A percentile compares a stretch with the other conserved stretches of the same genome.
Evolutionary conservation across 2,113 vertebrate genomes (phyloP).

Genomic region (Anolis sagrei): DNA sequence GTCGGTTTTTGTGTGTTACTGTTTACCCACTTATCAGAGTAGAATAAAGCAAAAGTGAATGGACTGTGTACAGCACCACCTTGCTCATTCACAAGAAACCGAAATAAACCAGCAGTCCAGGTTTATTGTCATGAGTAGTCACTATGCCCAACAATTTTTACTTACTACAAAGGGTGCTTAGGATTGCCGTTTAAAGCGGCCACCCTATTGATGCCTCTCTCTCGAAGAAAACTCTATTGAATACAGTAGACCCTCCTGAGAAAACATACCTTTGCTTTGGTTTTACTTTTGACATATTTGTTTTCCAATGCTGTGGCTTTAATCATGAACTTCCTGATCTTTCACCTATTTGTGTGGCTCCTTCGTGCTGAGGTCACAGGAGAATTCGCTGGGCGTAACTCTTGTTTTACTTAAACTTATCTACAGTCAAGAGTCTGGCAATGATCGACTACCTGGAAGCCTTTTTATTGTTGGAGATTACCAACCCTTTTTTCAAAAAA

Average conservation of each 20-base stretch:
- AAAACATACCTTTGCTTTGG: neutral
- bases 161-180: neutral
- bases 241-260: neutral
- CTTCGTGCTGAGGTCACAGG: constrained; percentile 46
- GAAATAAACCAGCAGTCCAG: neutral
- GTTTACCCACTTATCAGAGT: neutral
- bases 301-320: constrained; percentile 6
- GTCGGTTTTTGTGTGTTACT: neutral
- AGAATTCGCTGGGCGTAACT: constrained; percentile 60
- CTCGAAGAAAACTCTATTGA: neutral
- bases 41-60: neutral
- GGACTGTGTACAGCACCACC: neutral
- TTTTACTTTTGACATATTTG: neutral
- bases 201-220: too few species aligned
- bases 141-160: neutral
- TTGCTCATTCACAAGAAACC: neutral
- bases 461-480: constrained; percentile 56
- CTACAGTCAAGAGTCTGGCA: constrained; percentile 63
- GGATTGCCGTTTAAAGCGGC: neutral
- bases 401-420: constrained; percentile 56
- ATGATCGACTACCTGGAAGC: constrained; percentile 61
- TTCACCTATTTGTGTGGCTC: constrained; percentile 35
- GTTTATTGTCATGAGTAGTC: neutral
- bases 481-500: constrained; percentile 53
- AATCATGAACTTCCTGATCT: constrained; percentile 28